Base-by-base conservation (phyloP, 2,797 vertebrate species). In the Liparis tanakae region DNA sequence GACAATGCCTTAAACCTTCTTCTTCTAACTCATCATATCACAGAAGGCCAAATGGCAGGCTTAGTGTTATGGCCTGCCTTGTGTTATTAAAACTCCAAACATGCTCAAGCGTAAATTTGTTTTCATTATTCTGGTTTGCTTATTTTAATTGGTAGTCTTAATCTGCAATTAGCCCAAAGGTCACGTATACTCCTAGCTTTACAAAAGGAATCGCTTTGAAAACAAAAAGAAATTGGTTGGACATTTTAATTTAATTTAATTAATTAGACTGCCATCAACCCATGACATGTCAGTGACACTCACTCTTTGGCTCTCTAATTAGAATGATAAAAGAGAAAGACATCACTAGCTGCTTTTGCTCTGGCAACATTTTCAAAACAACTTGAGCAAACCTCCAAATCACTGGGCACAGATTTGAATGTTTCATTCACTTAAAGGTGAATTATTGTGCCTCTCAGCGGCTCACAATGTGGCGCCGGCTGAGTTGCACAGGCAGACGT, bases 81-180 rank as follows among this genome's bases (percentile, higher is more conserved):
- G 54, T 82, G 81, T 85, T 87, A 88, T 90, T 89, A 90, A 88
- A 88, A 89, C 91, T 85, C 73, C 69, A 89, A 90, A 92, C 75
- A 87, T 82, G 85, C 74, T 54, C 22, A 41, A 85, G 87, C 87
- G 89, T 88, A 81, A 87, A 85, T 90, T 87, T 90, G 81, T 92
- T 94, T 94, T 91, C 91, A 91, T 91, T 89, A 87, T 84, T 88
- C 87, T 69, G 81, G 81, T 90, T 93, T 92, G 83, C 90, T 93
- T 90, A 88, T 93, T 93, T 94, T 94, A 95, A 94, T 95, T 93
- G 93, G 88, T 83, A 79, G 82, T 77, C 85, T 80, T 94, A 94
- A 95, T 95, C 94, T 92, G 90, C 87, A 94, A 94, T 94, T 94
- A 94, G 91, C 93, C 89, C 73, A 72, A 88, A 94, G 92, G 92